A percentile compares a stretch with the other conserved stretches of the same genome.
phyloP scores from a whole-genome alignment of 1,140 invertebrate species.

The Calliopsis andreniformis region DNA sequence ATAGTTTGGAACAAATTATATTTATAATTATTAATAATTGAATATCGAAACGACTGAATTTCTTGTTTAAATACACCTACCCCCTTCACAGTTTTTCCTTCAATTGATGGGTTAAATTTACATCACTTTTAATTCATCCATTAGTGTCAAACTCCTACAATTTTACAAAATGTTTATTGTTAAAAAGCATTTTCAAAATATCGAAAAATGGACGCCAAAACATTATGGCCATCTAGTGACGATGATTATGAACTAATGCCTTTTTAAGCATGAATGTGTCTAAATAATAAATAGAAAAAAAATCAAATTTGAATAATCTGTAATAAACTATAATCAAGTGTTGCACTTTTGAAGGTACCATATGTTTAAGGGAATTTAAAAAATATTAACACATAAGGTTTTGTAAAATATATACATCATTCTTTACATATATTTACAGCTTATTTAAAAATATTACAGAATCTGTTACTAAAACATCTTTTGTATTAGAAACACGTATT shows the following conservation, averaged over 20 bases:
- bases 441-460: constrained; percentile 1
- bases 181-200: too few relatives aligned
- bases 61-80: constrained; percentile 28
- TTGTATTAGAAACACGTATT: constrained; percentile 2
- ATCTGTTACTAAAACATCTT: constrained; percentile 3
- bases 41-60: constrained; percentile 59
- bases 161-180: too few relatives aligned
- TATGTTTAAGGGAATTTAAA: constrained; percentile 12
- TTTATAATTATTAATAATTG: constrained; percentile 73
- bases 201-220: too few relatives aligned
- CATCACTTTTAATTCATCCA: too few relatives aligned
- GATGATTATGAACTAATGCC: too few relatives aligned
- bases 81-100: too few relatives aligned
- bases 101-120: too few relatives aligned
- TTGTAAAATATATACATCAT: constrained; percentile 3
- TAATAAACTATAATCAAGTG: constrained; percentile 30
- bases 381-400: constrained; percentile 24
- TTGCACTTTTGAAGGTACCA: background rate
- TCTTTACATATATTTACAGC: constrained; percentile 17
- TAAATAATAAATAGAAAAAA: too few relatives aligned
- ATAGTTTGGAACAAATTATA: constrained; percentile 75
- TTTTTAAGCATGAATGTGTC: too few relatives aligned
- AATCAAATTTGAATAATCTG: too few relatives aligned
- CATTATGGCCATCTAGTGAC: too few relatives aligned
- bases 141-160: too few relatives aligned